Conservation (phyloP, 2,888 invertebrate species). For the Caenorhabditis macrosperma region DNA sequence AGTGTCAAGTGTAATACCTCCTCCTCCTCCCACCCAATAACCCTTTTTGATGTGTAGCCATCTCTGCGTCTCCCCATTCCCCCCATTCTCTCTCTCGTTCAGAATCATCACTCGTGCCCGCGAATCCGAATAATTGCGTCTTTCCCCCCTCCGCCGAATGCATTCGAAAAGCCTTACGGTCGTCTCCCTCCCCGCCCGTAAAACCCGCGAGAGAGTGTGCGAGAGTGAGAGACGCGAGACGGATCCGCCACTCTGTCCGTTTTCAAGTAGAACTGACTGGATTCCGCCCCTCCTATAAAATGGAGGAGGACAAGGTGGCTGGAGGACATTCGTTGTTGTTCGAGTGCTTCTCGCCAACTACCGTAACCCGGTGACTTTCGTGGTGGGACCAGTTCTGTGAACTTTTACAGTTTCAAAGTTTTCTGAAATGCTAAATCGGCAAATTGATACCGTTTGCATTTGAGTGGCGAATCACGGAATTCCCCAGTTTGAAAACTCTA, state of each 20-base stretch:
- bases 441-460: no score
- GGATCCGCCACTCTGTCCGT: constrained; percentile 62
- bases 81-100: neutral
- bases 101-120: neutral
- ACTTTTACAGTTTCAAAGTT: no score
- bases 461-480: no score
- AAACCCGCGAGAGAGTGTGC: constrained; percentile 22
- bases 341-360: no score
- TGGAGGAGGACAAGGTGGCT: neutral
- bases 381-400: no score
- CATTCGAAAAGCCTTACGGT: constrained; percentile 34
- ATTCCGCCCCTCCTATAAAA: constrained; percentile 31
- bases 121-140: constrained; percentile 45
- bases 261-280: constrained; percentile 47
- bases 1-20: no score
- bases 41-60: neutral
- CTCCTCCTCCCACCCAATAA: no score
- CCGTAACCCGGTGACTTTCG: no score
- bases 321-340: neutral
- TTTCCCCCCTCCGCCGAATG: neutral
- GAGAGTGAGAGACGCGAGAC: constrained; percentile 15
- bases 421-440: no score
- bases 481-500: no score
- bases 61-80: neutral
- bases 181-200: neutral